These are phyloP conservation scores for Panzeria rudis DNA, from an alignment of 2,888 invertebrate genomes.

Conservation along the genomic window DNA sequence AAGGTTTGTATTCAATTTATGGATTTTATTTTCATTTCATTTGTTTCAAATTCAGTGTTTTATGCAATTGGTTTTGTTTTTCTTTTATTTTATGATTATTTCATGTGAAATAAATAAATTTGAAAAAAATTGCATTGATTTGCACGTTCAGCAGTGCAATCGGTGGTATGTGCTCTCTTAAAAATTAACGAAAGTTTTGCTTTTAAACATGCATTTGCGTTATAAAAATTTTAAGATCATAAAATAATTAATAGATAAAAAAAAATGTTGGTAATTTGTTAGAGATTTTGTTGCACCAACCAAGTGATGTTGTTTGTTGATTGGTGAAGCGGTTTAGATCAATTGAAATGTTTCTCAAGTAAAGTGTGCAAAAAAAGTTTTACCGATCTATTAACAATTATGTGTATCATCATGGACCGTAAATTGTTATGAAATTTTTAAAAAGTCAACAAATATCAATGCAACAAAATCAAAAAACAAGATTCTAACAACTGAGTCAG, in stretches of 20 bases:
- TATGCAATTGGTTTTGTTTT: constrained; percentile 45
- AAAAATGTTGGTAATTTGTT: background rate
- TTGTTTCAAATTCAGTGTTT: constrained; percentile 48
- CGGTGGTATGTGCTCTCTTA: background rate
- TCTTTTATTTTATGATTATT: constrained; percentile 23
- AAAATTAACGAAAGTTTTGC: constrained; percentile 36
- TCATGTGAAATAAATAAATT: constrained; percentile 42
- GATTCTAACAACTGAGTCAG: no score
- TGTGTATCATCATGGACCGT: no score
- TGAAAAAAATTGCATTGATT: constrained; percentile 40
- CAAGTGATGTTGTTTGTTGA: background rate
- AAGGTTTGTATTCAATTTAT: constrained; percentile 49
- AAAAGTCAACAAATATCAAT: no score
- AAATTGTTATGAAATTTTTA: no score
- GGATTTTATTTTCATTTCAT: constrained; percentile 53
- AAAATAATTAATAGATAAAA: constrained; percentile 15
- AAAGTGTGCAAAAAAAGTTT: no score
- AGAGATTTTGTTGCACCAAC: background rate
- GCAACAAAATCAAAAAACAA: no score
- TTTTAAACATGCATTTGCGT: background rate
- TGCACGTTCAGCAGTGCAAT: constrained; percentile 56
- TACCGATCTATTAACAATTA: no score
- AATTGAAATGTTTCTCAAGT: background rate
- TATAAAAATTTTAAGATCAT: background rate
- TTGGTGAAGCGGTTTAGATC: constrained; percentile 4